These are phyloP conservation scores for Romanogobio albipinnatus DNA, from an alignment of 2,113 vertebrate species.

Conservation along the genomic window DNA sequence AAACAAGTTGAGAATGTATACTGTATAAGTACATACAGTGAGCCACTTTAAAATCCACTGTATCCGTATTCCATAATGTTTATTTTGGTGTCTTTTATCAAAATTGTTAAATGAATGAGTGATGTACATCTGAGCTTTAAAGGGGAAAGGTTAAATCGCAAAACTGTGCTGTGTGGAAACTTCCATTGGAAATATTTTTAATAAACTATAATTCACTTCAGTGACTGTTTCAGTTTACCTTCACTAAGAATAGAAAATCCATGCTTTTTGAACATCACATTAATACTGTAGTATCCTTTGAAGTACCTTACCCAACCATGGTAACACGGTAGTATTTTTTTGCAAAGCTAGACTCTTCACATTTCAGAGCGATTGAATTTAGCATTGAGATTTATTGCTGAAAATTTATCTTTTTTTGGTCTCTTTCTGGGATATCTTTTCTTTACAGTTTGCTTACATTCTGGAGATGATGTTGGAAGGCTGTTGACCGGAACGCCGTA, in stretches of 20 bases:
- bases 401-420: neutral
- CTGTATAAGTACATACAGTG: neutral
- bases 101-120: too few species aligned
- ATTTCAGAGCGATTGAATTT: neutral
- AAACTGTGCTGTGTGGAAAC: neutral
- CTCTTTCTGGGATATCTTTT: conserved; percentile 6
- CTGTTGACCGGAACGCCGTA: conserved; percentile 7
- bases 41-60: neutral
- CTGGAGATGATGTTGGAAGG: conserved; percentile 7
- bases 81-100: neutral
- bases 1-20: neutral
- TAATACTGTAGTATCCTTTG: neutral
- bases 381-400: neutral
- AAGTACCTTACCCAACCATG: neutral
- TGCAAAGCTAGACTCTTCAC: neutral
- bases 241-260: neutral
- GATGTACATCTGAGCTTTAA: too few species aligned
- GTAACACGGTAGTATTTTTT: neutral
- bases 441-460: neutral
- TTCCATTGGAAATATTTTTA: neutral
- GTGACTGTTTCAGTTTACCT: neutral
- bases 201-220: neutral
- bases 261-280: neutral
- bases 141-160: neutral
- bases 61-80: neutral